phyloP scores from a whole-genome alignment of 2,888 invertebrate genomes.

The Drosophila greeni region DNA sequence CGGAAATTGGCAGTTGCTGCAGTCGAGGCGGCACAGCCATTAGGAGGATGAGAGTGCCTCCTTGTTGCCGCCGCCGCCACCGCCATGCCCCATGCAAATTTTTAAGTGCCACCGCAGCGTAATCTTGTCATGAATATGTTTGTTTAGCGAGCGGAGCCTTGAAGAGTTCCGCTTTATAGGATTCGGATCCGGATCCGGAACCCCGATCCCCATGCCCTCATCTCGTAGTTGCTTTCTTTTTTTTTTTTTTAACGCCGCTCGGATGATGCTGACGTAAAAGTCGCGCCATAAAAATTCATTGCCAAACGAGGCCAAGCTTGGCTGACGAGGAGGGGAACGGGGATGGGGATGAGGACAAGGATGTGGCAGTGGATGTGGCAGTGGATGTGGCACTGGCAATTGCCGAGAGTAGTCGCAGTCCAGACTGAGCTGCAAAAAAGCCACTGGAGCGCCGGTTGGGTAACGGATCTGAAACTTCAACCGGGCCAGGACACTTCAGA shows the following conservation, averaged over 20 bases:
- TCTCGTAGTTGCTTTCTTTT: not conserved
- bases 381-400: conserved; percentile 30
- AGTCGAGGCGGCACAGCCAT: conserved; percentile 30
- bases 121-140: conserved; percentile 70
- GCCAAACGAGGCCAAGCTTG: conserved; percentile 63
- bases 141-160: conserved; percentile 47
- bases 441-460: conserved; percentile 19
- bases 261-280: conserved; percentile 50
- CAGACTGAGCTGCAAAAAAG: conserved; percentile 41
- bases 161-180: conserved; percentile 30
- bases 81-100: conserved; percentile 24
- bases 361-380: not conserved
- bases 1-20: conserved; percentile 66
- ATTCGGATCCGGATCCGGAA: conserved; percentile 3
- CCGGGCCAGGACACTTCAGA: not conserved
- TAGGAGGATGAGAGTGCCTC: conserved; percentile 32
- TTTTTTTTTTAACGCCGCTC: not conserved
- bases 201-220: not conserved
- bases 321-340: conserved; percentile 12
- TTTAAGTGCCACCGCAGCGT: conserved; percentile 40
- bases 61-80: conserved; percentile 16
- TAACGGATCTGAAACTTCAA: conserved; percentile 47
- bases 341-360: not conserved
- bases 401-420: conserved; percentile 49
- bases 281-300: conserved; percentile 72